Percentiles rank a stretch among this genome's conserved stretches.
These are phyloP conservation scores for Torymus texanus DNA, from an alignment of 2,888 invertebrate genomes.

Conservation along the genomic window DNA sequence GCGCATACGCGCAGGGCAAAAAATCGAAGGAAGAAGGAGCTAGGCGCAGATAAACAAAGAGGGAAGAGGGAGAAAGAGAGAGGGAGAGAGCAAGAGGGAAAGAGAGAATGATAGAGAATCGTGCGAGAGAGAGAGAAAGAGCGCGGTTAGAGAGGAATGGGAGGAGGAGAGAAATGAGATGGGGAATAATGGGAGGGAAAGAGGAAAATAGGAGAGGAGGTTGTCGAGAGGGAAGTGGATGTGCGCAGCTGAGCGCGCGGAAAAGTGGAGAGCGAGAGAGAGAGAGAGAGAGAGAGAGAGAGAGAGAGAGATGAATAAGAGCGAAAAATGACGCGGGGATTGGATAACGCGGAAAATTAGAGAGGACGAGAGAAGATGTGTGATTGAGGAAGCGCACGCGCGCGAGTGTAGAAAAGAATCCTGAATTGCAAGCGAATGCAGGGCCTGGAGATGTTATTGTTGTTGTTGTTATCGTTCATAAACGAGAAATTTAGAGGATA, in stretches of 20 bases:
- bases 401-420: no score
- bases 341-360: no score
- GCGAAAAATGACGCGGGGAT: no score
- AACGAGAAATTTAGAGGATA: no score
- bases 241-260: neutral
- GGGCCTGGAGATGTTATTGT: no score
- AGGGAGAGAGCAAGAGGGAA: conserved; percentile 20
- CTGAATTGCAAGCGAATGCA: no score
- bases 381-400: no score
- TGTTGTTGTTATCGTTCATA: no score
- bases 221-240: neutral
- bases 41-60: no score
- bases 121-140: conserved; percentile 54
- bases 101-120: conserved; percentile 53
- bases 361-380: no score
- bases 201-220: conserved; percentile 14
- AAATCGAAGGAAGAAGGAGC: neutral
- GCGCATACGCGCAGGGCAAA: neutral
- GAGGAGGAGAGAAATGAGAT: conserved; percentile 40
- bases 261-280: conserved; percentile 3
- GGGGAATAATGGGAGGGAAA: conserved; percentile 45
- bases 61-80: conserved; percentile 2
- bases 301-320: neutral
- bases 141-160: conserved; percentile 24
- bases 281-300: conserved; percentile 43